A percentile compares a stretch with the other conserved stretches of the same genome.
phyloP scores from a whole-genome alignment of 2,888 invertebrate genomes.

The Synanthedon andrenaeformis region DNA sequence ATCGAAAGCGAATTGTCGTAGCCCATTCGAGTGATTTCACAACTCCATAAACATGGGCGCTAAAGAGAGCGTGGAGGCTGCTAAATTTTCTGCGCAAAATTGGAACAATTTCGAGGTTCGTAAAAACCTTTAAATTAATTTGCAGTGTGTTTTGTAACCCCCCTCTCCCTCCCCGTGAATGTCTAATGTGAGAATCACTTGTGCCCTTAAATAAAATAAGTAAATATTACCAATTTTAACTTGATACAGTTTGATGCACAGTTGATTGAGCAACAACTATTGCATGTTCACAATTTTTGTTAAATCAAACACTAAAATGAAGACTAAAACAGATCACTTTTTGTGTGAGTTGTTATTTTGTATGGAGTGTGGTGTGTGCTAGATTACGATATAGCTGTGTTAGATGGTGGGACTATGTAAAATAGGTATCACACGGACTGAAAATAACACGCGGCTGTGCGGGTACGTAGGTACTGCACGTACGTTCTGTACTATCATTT shows the following conservation, averaged over 20 bases:
- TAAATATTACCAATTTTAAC: slow-evolving; percentile 26
- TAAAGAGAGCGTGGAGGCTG: slow-evolving; percentile 85
- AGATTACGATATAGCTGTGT: too few species aligned
- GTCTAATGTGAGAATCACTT: slow-evolving; percentile 25
- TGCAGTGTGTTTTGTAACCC: slow-evolving; percentile 65
- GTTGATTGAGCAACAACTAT: slow-evolving; percentile 31
- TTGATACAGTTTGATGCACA: slow-evolving; percentile 45
- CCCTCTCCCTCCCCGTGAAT: slow-evolving; percentile 59
- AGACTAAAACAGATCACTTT: neutral
- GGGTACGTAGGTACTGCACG: too few species aligned
- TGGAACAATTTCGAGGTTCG: slow-evolving; percentile 85
- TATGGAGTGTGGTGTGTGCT: neutral
- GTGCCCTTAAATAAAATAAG: slow-evolving; percentile 11
- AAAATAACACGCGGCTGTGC: too few species aligned
- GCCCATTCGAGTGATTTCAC: slow-evolving; percentile 63
- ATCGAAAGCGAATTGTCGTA: slow-evolving; percentile 59
- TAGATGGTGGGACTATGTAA: too few species aligned
- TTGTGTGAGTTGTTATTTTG: neutral
- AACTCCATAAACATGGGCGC: slow-evolving; percentile 77
- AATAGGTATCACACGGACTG: too few species aligned
- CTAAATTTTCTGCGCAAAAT: slow-evolving; percentile 84
- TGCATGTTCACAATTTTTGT: slow-evolving; percentile 51
- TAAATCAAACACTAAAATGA: slow-evolving; percentile 10
- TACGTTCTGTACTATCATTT: too few species aligned
- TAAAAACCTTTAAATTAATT: slow-evolving; percentile 62